Base-by-base conservation (phyloP, 2,113 vertebrate genomes). In the Leuciscus idus region DNA sequence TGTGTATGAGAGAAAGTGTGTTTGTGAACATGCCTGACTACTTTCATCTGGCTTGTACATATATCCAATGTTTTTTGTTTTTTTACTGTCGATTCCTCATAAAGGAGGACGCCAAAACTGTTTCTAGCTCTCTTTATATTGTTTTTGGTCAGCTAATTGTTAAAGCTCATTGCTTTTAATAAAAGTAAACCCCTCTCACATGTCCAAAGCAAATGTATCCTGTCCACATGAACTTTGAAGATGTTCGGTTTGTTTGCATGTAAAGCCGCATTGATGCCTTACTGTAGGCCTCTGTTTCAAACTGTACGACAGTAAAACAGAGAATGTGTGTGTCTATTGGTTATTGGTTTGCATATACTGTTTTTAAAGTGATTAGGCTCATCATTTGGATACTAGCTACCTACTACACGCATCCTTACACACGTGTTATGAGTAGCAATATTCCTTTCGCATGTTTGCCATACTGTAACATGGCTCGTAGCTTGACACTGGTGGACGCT, bases 241-340 rank as follows among this genome's bases (percentile, higher is more conserved):
- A 80, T 73, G 82, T 59, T 79, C 9, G 23, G 61, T 66, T 78
- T 75, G 61, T 77, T 39, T 89, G 88, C 83, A 89, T 87, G 88
- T 23, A 59, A 78, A 73, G 33, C 72, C 48, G 50, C 39, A 84
- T 74, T 59, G 66, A 86, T 48, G 81, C 87, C 55, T 86, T 62
- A 76, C 81, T 84, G 48, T 68, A 70, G 81, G 82, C 85, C 82
- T 85, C 87, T 84, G 85, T 88, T 88, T 88, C 68, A 48, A 75
- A 50, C 80, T 88, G 83, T 68, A 39, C 33, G 17, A 68, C 75
- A 82, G 78, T 57, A 83, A 81, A 85, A 85, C 83, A 87, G 85
- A 87, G 85, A 84, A 76, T 15, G 61, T 87, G 68, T 73, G 64
- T 74, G 48, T 84, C 43, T 80, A 84, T 52, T 57, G 28, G 33